Evolutionary conservation across 2,888 invertebrate species (phyloP).

Genomic region (Selenia dentaria): DNA sequence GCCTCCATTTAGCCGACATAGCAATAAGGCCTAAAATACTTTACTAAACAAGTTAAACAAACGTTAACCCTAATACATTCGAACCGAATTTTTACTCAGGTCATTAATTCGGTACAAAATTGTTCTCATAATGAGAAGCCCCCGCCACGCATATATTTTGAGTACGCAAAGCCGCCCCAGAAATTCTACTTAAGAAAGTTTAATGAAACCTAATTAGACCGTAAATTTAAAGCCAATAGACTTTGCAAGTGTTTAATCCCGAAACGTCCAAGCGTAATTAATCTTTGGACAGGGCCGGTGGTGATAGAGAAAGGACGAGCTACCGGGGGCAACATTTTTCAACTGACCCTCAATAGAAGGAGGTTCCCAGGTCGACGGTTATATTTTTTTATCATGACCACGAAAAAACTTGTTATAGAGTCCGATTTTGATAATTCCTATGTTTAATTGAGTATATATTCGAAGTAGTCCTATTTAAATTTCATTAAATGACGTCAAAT

Average conservation of each 20-base stretch:
- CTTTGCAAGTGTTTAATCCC: constrained; percentile 55
- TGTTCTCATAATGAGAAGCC: constrained; percentile 26
- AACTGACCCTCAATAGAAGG: too few relatives aligned
- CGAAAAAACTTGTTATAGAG: too few relatives aligned
- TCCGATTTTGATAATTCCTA: too few relatives aligned
- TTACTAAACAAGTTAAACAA: constrained; percentile 17
- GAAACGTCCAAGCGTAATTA: constrained; percentile 52
- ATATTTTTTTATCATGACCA: too few relatives aligned
- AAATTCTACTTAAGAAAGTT: constrained; percentile 38
- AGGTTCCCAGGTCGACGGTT: too few relatives aligned
- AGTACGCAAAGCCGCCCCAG: constrained; percentile 22
- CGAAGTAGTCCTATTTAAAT: too few relatives aligned
- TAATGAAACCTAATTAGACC: constrained; percentile 58
- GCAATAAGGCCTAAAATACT: too few relatives aligned
- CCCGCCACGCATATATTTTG: constrained; percentile 28
- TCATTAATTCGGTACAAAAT: constrained; percentile 20
- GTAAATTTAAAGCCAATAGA: constrained; percentile 60
- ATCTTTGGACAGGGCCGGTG: constrained; percentile 42
- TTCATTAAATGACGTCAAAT: too few relatives aligned
- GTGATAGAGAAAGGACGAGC: constrained; percentile 6
- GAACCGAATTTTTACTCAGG: constrained; percentile 15
- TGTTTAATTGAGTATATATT: too few relatives aligned
- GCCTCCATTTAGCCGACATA: too few relatives aligned
- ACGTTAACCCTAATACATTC: constrained; percentile 17
- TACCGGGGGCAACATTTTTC: too few relatives aligned